Percentiles rank a stretch among this genome's conserved stretches.
Evolutionary conservation across 2,888 invertebrate species (phyloP).

Genomic region (Ennomos quercinarius): DNA sequence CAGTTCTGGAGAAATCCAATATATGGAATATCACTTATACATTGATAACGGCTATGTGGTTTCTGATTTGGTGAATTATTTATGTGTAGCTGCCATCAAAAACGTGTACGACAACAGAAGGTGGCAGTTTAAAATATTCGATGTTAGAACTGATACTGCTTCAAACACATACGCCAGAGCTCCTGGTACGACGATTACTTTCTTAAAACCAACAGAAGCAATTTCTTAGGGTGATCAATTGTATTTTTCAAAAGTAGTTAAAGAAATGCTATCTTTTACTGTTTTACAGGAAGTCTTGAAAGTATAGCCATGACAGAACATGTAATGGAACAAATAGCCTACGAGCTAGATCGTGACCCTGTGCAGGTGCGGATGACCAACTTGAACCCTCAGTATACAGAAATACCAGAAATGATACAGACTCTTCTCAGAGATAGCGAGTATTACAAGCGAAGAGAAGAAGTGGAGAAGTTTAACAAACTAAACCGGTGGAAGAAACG

Average conservation of each 20-base stretch:
- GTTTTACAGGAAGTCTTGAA: slow-evolving; percentile 85
- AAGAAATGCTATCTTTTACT: slow-evolving; percentile 10
- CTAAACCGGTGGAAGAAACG: slow-evolving; percentile 92
- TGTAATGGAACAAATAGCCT: slow-evolving; percentile 88
- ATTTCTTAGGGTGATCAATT: too few relatives aligned
- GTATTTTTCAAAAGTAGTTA: background rate
- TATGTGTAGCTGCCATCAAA: slow-evolving; percentile 63
- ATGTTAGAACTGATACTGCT: slow-evolving; percentile 86
- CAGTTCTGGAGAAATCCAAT: slow-evolving; percentile 88
- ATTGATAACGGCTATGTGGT: slow-evolving; percentile 82
- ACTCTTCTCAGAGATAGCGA: slow-evolving; percentile 68
- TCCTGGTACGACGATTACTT: slow-evolving; percentile 81
- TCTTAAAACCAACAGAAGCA: too few relatives aligned
- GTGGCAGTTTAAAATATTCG: slow-evolving; percentile 68
- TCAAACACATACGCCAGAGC: slow-evolving; percentile 88
- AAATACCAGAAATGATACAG: slow-evolving; percentile 58
- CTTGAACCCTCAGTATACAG: slow-evolving; percentile 71
- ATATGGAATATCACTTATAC: slow-evolving; percentile 84
- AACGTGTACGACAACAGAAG: slow-evolving; percentile 87
- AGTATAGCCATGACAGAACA: slow-evolving; percentile 86
- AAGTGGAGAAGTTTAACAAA: slow-evolving; percentile 86
- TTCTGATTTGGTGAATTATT: slow-evolving; percentile 79
- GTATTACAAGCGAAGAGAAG: slow-evolving; percentile 82
- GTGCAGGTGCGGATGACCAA: slow-evolving; percentile 75
- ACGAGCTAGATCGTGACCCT: slow-evolving; percentile 83